Evolutionary conservation across 2,888 invertebrate genomes (phyloP), one percentile per base, ranked within the genome.

Genomic region (Byasa hedistus): DNA sequence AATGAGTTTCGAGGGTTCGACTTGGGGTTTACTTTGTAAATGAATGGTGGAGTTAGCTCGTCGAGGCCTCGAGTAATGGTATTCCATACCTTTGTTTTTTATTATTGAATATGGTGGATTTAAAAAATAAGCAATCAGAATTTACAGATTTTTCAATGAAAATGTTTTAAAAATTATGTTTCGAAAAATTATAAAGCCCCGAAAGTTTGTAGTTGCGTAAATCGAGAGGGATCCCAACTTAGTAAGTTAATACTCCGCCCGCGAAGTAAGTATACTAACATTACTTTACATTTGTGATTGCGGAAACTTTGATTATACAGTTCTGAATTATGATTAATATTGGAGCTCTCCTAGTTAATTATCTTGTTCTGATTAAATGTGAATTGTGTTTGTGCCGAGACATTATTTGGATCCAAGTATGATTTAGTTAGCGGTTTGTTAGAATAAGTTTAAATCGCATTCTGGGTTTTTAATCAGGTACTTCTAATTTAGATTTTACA

Each of bases 1-100:
- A 91, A 91, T 91, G 90, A 91, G 89, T 90, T 90, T 85, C 81
- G 82, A 84, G 84, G 83, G 84, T 83, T 81, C 85, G 85, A 87
- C 82, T 88, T 83, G 84, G 79, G 86, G 83, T 85, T 89, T 88
- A 85, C 86, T 87, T 85, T 85, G 81, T 84, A 81, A 85, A 87
- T 86, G 82, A 88, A 89, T 85, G 77, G 82, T 75, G 76, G 74
- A 83, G 80, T 81, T 79, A 73, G 77, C 75, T 75, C 73, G 74
- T 71, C 68, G 71, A 74, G 69, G 71, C 70, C 66, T 70, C 62
- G 69, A 72, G 70, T 73, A 72, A 69, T 71, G 70, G 70, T 63
- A 57, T 65, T 56, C 62, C 58, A 74, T 75, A 72, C 78, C 73
- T 72, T 75, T 76, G 76, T 79, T 79, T 68, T 66, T 66, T 59